Evolutionary conservation across 64 coral and sea anemone species (phyloP).

Genomic region (Hydrozoanthus tunicans): DNA sequence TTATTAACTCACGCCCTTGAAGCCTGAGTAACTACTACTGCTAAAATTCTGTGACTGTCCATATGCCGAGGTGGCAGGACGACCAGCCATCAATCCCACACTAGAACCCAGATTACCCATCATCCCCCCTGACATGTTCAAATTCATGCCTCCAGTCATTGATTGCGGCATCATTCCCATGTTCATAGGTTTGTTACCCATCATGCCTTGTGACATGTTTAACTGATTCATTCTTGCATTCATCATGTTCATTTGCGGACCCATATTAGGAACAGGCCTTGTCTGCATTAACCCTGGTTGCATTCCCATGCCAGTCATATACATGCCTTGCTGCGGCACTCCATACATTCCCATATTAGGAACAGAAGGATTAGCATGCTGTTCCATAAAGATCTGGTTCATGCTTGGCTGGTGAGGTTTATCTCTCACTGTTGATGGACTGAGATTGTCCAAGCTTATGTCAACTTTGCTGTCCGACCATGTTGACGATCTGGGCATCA

Average conservation of each 20-base stretch:
- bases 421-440: conserved; percentile 73
- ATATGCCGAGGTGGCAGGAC: conserved; percentile 25
- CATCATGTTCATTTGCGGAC: conserved; percentile 73
- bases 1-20: conserved; percentile 86
- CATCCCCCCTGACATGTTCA: conserved; percentile 24
- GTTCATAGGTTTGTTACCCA: conserved; percentile 56
- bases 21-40: conserved; percentile 73
- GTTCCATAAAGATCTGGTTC: conserved; percentile 84
- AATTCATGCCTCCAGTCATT: conserved; percentile 39
- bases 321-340: conserved; percentile 71
- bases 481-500: conserved; percentile 75
- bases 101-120: neutral
- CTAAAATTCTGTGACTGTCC: conserved; percentile 71
- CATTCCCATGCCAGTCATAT: conserved; percentile 43
- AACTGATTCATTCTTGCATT: conserved; percentile 81
- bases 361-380: conserved; percentile 51
- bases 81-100: conserved; percentile 64
- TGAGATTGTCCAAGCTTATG: conserved; percentile 92
- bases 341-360: conserved; percentile 66
- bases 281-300: conserved; percentile 37
- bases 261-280: conserved; percentile 64
- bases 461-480: conserved; percentile 98
- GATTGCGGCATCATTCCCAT: conserved; percentile 39
- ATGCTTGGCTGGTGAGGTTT: conserved; percentile 98
- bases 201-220: conserved; percentile 63